A percentile compares a stretch with the other conserved stretches of the same genome.
Evolutionary conservation across 2,113 vertebrate genomes (phyloP).

Genomic region (Salvelinus sp.): DNA sequence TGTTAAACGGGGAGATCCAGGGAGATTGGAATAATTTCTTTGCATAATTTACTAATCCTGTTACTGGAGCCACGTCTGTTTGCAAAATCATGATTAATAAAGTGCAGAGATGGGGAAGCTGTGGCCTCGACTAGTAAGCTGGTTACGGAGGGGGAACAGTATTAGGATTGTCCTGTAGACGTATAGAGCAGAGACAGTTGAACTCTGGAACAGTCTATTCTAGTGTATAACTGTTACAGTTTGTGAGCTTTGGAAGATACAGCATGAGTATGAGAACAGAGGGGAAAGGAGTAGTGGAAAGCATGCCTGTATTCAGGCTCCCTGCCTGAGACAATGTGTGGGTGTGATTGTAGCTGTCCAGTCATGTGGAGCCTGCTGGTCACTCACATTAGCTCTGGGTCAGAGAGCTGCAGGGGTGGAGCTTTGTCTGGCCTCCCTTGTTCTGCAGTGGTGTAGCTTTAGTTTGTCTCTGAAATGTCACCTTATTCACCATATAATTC

Average conservation of each 20-base stretch:
- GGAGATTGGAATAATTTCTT: neutral
- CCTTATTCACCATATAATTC: no score
- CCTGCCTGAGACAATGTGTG: neutral
- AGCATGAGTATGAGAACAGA: neutral
- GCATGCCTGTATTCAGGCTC: neutral
- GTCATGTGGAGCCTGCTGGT: slow-evolving; percentile 40
- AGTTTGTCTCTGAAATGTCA: no score
- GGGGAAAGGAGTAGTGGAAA: neutral
- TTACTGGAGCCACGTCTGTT: slow-evolving; percentile 2
- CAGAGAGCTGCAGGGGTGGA: neutral
- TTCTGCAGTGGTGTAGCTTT: no score
- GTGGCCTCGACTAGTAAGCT: neutral
- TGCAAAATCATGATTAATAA: slow-evolving; percentile 13
- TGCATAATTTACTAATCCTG: neutral
- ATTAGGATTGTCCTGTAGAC: neutral
- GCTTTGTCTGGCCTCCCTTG: no score
- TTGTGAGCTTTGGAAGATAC: neutral
- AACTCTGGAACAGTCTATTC: no score
- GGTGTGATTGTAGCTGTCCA: slow-evolving; percentile 36
- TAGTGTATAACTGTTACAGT: no score
- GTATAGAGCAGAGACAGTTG: neutral
- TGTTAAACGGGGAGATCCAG: neutral
- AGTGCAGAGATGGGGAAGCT: neutral
- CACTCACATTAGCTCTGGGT: slow-evolving; percentile 29
- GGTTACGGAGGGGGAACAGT: neutral